These are phyloP conservation scores for Hirtodrosophila histrioides DNA, from an alignment of 2,888 invertebrate genomes.

Conservation along the genomic window DNA sequence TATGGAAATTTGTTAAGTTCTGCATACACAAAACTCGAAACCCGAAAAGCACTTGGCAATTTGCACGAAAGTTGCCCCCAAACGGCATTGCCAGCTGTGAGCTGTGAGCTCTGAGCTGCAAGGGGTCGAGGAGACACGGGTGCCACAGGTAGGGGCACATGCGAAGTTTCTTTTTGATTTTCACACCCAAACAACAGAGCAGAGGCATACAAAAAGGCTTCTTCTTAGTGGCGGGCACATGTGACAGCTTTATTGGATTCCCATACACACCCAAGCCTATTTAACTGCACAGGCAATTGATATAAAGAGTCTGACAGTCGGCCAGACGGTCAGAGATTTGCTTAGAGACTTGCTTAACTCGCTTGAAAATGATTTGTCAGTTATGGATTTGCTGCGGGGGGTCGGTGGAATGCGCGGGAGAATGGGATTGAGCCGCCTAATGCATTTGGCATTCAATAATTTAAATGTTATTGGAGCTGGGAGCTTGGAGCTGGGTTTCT, in stretches of 20 bases:
- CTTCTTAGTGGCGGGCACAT: constrained; percentile 63
- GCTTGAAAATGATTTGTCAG: constrained; percentile 73
- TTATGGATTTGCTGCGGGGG: constrained; percentile 47
- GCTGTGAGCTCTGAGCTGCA: constrained; percentile 22
- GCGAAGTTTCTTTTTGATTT: constrained; percentile 69
- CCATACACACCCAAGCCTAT: constrained; percentile 66
- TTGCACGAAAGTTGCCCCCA: constrained; percentile 72
- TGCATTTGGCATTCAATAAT: constrained; percentile 70
- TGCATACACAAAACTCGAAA: constrained; percentile 67
- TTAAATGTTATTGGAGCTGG: constrained; percentile 45
- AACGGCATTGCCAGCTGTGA: constrained; percentile 51
- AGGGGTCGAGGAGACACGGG: background rate
- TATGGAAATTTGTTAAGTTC: constrained; percentile 79
- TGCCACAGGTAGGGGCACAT: constrained; percentile 24
- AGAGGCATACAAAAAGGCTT: constrained; percentile 61
- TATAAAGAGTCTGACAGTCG: constrained; percentile 15
- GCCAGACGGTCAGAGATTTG: constrained; percentile 33
- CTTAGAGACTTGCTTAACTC: constrained; percentile 55
- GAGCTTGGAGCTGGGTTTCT: constrained; percentile 14
- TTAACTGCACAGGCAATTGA: constrained; percentile 62
- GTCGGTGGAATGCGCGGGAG: background rate
- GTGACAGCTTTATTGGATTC: constrained; percentile 77
- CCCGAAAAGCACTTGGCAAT: constrained; percentile 67
- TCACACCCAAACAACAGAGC: constrained; percentile 72
- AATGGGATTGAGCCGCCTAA: constrained; percentile 46